phyloP scores from a whole-genome alignment of 2,888 invertebrate species.

The Acanthosepion lycidas region DNA sequence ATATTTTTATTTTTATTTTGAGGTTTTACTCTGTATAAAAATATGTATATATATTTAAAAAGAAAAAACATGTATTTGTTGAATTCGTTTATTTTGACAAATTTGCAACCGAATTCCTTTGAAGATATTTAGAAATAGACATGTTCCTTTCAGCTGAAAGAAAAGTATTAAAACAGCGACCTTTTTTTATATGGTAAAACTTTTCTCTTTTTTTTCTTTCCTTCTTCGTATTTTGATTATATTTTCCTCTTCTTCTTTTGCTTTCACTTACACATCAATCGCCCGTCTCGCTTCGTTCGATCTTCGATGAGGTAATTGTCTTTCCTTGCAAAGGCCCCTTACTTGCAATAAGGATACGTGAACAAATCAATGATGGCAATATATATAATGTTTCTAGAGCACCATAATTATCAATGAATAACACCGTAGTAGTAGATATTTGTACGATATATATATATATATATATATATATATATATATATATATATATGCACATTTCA shows the following conservation, averaged over 20 bases:
- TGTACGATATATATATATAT: no score
- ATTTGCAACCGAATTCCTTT: no score
- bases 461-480: no score
- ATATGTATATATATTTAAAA: no score
- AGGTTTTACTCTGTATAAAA: no score
- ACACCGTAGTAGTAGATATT: background rate
- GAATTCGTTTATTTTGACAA: no score
- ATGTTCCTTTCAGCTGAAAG: background rate
- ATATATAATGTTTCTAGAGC: background rate
- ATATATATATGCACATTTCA: no score
- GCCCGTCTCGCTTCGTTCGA: background rate
- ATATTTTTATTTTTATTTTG: no score
- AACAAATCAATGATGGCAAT: background rate
- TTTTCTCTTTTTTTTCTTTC: no score
- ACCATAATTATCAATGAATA: background rate
- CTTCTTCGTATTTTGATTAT: background rate
- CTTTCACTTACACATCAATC: background rate
- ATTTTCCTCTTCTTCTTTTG: background rate
- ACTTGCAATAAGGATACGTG: background rate
- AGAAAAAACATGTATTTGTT: no score
- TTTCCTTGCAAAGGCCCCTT: background rate
- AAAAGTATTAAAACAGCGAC: background rate
- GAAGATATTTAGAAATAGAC: no score
- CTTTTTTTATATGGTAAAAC: background rate
- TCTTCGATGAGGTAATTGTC: background rate